A percentile compares a stretch with the other conserved stretches of the same genome.
Conservation (phyloP, 2,888 invertebrate genomes). For the Phragmatobia fuliginosa region DNA sequence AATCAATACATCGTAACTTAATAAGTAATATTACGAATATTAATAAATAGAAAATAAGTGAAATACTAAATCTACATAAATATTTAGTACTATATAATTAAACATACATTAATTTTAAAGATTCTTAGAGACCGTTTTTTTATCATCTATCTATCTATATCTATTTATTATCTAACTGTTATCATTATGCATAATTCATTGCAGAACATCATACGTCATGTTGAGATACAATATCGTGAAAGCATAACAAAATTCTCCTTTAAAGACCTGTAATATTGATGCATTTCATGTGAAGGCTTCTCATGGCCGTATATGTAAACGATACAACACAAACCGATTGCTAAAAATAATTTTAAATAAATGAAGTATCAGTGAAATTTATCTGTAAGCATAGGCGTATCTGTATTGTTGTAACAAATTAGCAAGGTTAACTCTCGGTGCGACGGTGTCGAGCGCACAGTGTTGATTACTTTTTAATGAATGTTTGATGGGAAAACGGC, state of each 20-base stretch:
- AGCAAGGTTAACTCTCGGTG: conserved; percentile 27
- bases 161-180: too few relatives aligned
- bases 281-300: neutral
- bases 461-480: conserved; percentile 70
- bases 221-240: neutral
- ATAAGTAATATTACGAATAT: too few relatives aligned
- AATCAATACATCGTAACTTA: too few relatives aligned
- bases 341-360: neutral
- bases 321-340: neutral
- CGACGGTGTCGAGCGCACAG: conserved; percentile 34
- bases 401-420: conserved; percentile 49
- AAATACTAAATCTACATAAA: too few relatives aligned
- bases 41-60: too few relatives aligned
- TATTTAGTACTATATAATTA: too few relatives aligned
- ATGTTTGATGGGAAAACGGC: conserved; percentile 61
- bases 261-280: neutral
- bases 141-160: too few relatives aligned
- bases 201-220: neutral
- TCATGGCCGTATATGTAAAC: neutral
- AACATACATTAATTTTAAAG: too few relatives aligned
- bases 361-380: conserved; percentile 1
- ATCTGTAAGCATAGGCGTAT: conserved; percentile 5
- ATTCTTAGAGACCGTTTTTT: too few relatives aligned
- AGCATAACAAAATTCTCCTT: neutral
- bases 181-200: too few relatives aligned